Evolutionary conservation across 2,113 vertebrate genomes (phyloP), one percentile per base, ranked within the genome.

Genomic region (Sinocyclocheilus maitianheensis): DNA sequence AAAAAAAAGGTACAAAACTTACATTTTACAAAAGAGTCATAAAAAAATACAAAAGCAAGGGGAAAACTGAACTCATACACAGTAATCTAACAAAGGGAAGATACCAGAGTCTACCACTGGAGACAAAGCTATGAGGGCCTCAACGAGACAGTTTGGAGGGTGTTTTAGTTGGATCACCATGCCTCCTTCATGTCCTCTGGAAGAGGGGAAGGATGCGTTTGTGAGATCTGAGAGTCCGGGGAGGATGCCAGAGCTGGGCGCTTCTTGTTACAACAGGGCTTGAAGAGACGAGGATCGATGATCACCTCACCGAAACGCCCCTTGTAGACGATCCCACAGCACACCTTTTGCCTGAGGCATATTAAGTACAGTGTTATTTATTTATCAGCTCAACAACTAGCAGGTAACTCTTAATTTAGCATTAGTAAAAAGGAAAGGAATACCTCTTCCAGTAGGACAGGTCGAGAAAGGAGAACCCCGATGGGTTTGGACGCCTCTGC

Each of bases 241-340:
- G 93, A 86, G 20, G 92, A 87, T 1, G 81, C 83, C 91, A 94
- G 90, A 0, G 93, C 88, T 48, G 92, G 92, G 85, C 91, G 93
- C 84, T 95, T 93, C 91, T 94, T 95, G 76, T 92, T 93, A 88
- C 95, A 96, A 92, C 95, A 96, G 77, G 95, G 95, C 78, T 96
- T 96, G 87, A 96, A 96, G 75, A 96, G 91, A 3, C 95, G 94
- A 10, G 95, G 95, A 76, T 96, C 95, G 7, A 96, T 96, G 51
- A 96, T 95, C 77, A 96, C 95, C 86, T 96, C 95, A n/a, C 95
- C 95, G 46, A 95, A 96, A 10, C 94, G 94, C 14, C 95, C 95
- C 86, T 95, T 96, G 86, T 96, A 96, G 84, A 96, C 90, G 7
- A 96, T 96, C 46, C 95, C 95, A 87, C 95, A 96, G 90, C 95